These are phyloP conservation scores for Olivierus martensii DNA, from an alignment of 1,140 invertebrate genomes.

Conservation along the genomic window DNA sequence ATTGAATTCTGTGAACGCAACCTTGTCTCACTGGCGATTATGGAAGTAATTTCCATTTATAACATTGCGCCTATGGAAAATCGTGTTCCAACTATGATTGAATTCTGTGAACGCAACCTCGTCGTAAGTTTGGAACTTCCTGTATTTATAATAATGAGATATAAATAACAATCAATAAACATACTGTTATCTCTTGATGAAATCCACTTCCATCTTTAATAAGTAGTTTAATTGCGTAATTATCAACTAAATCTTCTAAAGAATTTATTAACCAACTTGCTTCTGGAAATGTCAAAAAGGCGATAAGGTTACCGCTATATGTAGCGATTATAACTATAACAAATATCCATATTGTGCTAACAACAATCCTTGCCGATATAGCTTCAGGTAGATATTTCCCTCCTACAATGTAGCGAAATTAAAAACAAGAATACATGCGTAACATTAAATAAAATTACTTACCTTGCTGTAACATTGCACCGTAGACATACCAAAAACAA, in stretches of 20 bases:
- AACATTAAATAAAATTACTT: too few species aligned
- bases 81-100: neutral
- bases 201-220: slow-evolving; percentile 50
- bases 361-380: slow-evolving; percentile 63
- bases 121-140: too few species aligned
- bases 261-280: slow-evolving; percentile 58
- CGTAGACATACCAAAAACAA: slow-evolving; percentile 71
- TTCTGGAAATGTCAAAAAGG: slow-evolving; percentile 79
- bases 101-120: too few species aligned
- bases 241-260: slow-evolving; percentile 45
- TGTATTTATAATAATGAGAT: too few species aligned
- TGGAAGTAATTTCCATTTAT: neutral
- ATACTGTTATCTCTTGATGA: slow-evolving; percentile 53
- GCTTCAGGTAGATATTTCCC: slow-evolving; percentile 66
- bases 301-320: slow-evolving; percentile 81
- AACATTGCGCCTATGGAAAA: slow-evolving; percentile 1
- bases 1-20: too few species aligned
- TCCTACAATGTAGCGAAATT: slow-evolving; percentile 37
- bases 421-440: neutral
- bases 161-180: too few species aligned
- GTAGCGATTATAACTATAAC: slow-evolving; percentile 77
- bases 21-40: too few species aligned
- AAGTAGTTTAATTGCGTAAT: slow-evolving; percentile 47
- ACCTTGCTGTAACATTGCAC: slow-evolving; percentile 84
- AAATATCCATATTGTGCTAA: slow-evolving; percentile 86